A percentile compares a stretch with the other conserved stretches of the same genome.
Conservation (phyloP, 30 jellyfish, hydroid and myxozoan genomes). For the Aurelia sp. region DNA sequence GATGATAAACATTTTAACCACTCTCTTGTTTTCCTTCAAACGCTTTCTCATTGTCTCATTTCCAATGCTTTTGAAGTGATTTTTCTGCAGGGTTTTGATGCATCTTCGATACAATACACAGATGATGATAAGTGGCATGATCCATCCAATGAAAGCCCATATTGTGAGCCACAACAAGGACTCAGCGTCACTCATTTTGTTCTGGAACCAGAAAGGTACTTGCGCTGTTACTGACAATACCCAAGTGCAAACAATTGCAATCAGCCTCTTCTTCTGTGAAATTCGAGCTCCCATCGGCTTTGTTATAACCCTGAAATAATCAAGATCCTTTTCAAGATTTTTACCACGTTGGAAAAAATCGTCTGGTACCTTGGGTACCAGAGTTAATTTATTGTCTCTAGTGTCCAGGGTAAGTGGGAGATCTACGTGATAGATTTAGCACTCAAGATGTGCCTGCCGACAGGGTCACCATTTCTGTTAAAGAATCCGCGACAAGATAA, state of each 20-base stretch:
- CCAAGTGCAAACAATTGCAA: conserved; percentile 1
- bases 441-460: too few relatives aligned
- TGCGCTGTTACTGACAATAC: neutral
- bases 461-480: too few relatives aligned
- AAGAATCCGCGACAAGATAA: too few relatives aligned
- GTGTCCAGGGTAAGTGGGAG: too few relatives aligned
- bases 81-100: neutral
- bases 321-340: neutral
- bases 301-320: neutral
- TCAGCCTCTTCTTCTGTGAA: neutral
- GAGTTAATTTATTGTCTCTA: too few relatives aligned
- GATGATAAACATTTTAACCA: neutral
- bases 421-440: too few relatives aligned
- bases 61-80: neutral
- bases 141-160: conserved; percentile 4
- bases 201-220: neutral
- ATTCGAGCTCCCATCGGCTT: neutral
- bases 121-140: neutral
- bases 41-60: conserved; percentile 7
- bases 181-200: neutral
- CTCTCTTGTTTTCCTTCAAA: conserved; percentile 2
- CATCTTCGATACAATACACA: neutral
- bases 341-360: too few relatives aligned
- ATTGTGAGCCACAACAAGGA: neutral
- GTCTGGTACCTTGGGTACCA: too few relatives aligned